Conservation (phyloP, 2,888 invertebrate genomes). For the Thymelicus acteon region DNA sequence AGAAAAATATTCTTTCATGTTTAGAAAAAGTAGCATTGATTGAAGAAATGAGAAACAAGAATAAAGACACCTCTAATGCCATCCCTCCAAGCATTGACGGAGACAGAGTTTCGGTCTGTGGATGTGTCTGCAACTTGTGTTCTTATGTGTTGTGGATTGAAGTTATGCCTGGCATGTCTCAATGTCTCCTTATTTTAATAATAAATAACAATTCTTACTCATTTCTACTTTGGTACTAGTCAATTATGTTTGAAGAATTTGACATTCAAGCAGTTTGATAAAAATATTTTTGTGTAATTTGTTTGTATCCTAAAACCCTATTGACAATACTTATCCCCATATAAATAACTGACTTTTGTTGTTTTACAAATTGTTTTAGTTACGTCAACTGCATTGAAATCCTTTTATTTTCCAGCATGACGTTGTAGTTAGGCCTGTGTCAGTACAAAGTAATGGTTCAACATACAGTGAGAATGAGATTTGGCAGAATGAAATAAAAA, state of each 20-base stretch:
- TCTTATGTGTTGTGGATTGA: constrained; percentile 39
- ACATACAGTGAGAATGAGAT: constrained; percentile 82
- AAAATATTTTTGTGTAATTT: constrained; percentile 15
- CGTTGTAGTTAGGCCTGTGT: constrained; percentile 76
- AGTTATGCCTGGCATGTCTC: constrained; percentile 30
- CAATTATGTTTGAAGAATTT: constrained; percentile 12
- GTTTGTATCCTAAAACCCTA: constrained; percentile 19
- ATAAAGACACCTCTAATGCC: constrained; percentile 50
- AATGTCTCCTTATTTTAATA: constrained; percentile 20
- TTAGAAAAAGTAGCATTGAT: constrained; percentile 76
- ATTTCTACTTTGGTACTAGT: constrained; percentile 3
- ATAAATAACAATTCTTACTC: constrained; percentile 32
- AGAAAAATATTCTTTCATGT: constrained; percentile 76
- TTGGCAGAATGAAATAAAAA: constrained; percentile 85
- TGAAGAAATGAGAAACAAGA: constrained; percentile 73
- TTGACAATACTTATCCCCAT: constrained; percentile 30
- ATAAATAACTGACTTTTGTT: constrained; percentile 11
- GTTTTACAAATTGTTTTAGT: background rate
- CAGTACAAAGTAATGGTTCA: constrained; percentile 78
- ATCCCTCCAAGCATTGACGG: constrained; percentile 49
- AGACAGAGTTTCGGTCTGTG: constrained; percentile 73
- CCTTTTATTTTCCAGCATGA: constrained; percentile 59
- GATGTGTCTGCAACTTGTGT: constrained; percentile 58
- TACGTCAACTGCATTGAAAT: background rate
- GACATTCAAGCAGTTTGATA: constrained; percentile 16